phyloP scores from a whole-genome alignment of 2,113 vertebrate genomes.

The Tragulus kanchil region DNA sequence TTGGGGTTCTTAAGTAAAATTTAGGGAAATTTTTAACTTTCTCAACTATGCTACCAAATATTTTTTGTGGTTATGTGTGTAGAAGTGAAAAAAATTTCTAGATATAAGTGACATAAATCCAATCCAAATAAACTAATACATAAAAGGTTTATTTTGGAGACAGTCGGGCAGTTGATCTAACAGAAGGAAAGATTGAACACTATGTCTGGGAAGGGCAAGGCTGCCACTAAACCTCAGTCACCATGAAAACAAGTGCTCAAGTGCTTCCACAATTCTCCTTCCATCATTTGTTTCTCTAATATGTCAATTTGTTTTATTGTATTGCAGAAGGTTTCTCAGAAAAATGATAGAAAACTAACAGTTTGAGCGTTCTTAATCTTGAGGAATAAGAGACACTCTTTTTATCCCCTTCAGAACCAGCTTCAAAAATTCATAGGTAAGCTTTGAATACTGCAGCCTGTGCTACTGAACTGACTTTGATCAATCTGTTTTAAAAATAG shows the following conservation, averaged over 20 bases:
- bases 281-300: not conserved
- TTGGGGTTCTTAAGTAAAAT: not conserved
- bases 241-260: not conserved
- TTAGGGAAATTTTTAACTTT: not conserved
- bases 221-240: not conserved
- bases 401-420: not conserved
- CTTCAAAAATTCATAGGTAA: constrained; percentile 39
- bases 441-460: not conserved
- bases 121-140: constrained; percentile 32
- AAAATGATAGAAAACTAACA: constrained; percentile 53
- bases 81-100: not conserved
- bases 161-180: not conserved
- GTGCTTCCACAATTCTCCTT: not conserved
- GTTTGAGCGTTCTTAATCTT: constrained; percentile 33
- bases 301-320: constrained; percentile 11
- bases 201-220: not conserved
- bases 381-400: not conserved
- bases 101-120: not conserved
- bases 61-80: not conserved
- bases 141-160: not conserved
- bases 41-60: not conserved
- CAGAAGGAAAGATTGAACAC: not conserved
- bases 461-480: constrained; percentile 42
- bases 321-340: not conserved
- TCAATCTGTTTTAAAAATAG: constrained; percentile 20